These are phyloP conservation scores for Neoseiulus cucumeris DNA, from an alignment of 1,140 invertebrate genomes.

Conservation along the genomic window DNA sequence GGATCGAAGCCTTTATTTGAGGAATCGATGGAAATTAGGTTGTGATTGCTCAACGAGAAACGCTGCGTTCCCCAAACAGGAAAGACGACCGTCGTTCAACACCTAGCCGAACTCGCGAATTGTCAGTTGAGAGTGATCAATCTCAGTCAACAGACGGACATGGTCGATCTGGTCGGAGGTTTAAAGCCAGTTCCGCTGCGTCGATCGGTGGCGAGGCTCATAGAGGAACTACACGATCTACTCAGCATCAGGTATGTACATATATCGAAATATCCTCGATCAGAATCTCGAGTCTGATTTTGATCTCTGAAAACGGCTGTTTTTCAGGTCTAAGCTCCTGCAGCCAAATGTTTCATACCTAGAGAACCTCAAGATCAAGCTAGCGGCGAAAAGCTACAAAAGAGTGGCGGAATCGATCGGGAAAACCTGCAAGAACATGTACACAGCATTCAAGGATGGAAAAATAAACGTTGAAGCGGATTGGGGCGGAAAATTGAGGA, in stretches of 20 bases:
- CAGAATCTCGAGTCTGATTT: not conserved
- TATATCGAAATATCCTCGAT: not conserved
- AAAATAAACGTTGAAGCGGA: not conserved
- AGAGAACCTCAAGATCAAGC: not conserved
- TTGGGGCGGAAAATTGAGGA: not conserved
- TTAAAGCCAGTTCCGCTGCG: slow-evolving; percentile 10
- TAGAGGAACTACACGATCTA: slow-evolving; percentile 11
- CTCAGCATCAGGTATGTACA: not conserved
- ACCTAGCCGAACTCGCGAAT: slow-evolving; percentile 52
- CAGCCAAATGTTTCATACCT: not conserved
- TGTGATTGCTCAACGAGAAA: too few relatives aligned
- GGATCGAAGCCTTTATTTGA: too few relatives aligned
- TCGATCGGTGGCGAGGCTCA: slow-evolving; percentile 13
- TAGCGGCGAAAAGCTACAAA: not conserved
- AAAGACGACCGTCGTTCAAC: slow-evolving; percentile 91
- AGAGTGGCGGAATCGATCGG: not conserved
- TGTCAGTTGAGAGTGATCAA: slow-evolving; percentile 84
- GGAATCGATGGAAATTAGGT: too few relatives aligned
- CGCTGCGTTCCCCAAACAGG: slow-evolving; percentile 40
- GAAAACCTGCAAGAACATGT: not conserved
- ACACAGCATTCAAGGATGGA: not conserved
- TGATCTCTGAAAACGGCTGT: not conserved
- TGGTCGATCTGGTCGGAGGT: slow-evolving; percentile 80
- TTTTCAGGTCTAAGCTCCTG: not conserved
- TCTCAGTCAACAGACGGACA: slow-evolving; percentile 97